Evolutionary conservation across 1,140 invertebrate species (phyloP), one percentile per base, ranked within the genome.

Genomic region (Drosophila aff.): DNA sequence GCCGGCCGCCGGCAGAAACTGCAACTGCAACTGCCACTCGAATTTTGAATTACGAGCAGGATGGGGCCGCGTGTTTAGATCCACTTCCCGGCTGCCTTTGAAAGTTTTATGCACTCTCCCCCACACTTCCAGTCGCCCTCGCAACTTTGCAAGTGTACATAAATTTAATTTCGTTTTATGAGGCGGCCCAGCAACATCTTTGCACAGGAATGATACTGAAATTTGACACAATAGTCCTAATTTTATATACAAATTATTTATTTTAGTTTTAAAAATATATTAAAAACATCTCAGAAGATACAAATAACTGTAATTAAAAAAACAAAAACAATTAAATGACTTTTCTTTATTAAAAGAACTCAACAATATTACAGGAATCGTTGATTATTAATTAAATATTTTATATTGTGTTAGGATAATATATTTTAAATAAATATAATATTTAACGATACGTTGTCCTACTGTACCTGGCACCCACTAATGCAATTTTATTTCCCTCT

Each of bases 111-210:
- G 65, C 68, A 28, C 75, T 43, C 69, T 59, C 68, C 15, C 43
- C n/a, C 52, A 15, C 64, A 52, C 67, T 16, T 41, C 15, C 21
- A 40, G 18, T 40, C 3, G 16, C 16, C 36, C 55, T 26, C 16
- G 41, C 52, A 85, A 90, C 84, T 89, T 90, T 84, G 84, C 82
- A 84, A 90, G 81, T 79, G 75, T 82, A 90, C 85, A 90, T 90
- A 90, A 90, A 90, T 90, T 90, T 90, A 76, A 90, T 90, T 85
- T 90, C 71, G 71, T 90, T 90, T 90, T 89, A 89, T 89, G 84
- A 89, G 84, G 74, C 74, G 61, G 68, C 68, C 73, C 77, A 66
- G 67, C 61, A 76, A 69, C 69, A 90, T 89, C 74, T 84, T 89
- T 90, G 50, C 43, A 72, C 67, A 49, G 43, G 36, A 77, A 49